These are phyloP conservation scores for Aratinga solstitialis DNA, from an alignment of 2,797 vertebrate species.

Conservation along the genomic window DNA sequence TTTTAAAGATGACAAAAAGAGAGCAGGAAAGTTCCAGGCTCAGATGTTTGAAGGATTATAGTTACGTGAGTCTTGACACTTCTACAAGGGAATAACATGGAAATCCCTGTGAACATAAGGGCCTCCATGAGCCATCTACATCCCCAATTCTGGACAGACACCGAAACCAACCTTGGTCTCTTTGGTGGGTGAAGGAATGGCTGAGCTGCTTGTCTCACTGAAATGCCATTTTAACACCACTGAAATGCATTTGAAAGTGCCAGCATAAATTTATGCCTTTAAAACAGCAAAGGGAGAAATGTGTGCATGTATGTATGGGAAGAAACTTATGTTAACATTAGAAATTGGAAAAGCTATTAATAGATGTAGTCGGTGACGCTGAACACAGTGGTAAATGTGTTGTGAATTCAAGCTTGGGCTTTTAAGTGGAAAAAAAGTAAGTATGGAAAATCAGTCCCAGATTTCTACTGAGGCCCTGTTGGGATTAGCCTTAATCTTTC, in stretches of 20 bases:
- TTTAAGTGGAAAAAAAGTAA: not conserved
- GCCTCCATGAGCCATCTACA: not conserved
- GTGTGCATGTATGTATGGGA: accelerated
- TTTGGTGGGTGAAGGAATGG: not conserved
- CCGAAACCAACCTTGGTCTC: not conserved
- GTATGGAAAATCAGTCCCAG: slow-evolving; percentile 19
- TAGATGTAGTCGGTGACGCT: not conserved
- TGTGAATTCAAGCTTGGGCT: not conserved
- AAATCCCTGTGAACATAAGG: not conserved
- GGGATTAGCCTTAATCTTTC: slow-evolving; percentile 5
- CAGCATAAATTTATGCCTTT: not conserved
- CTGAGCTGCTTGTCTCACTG: not conserved
- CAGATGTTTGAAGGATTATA: not conserved
- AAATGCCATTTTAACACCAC: not conserved
- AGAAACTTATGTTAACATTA: not conserved
- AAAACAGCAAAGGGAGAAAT: not conserved
- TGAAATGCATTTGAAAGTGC: not conserved
- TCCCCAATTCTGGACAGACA: not conserved
- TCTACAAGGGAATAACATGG: not conserved
- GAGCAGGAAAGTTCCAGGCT: not conserved
- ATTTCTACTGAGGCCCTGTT: not conserved
- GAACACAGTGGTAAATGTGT: not conserved
- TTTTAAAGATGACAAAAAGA: not conserved
- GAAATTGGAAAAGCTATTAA: not conserved
- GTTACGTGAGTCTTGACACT: not conserved